phyloP scores from a whole-genome alignment of 2,888 invertebrate genomes.

The Stenolophus ochropezus region DNA sequence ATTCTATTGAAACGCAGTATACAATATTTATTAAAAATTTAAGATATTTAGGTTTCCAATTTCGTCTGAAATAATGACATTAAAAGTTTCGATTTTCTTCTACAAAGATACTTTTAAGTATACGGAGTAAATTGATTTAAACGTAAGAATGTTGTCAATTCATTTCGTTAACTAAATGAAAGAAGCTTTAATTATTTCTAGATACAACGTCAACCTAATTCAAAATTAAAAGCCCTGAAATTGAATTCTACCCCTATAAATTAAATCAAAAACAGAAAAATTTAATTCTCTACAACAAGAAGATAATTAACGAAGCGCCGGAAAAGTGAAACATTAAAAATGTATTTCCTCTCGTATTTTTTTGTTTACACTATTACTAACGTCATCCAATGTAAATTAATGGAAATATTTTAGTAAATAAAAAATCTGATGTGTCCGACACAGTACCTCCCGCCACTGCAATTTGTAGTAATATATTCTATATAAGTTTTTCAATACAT shows the following conservation, averaged over 20 bases:
- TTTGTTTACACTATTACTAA: too few species aligned
- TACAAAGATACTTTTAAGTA: too few species aligned
- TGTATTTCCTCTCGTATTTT: background rate
- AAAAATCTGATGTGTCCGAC: too few species aligned
- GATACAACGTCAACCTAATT: background rate
- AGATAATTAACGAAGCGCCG: background rate
- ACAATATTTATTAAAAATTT: too few species aligned
- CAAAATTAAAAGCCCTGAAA: background rate
- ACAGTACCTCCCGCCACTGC: too few species aligned
- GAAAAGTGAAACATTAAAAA: background rate
- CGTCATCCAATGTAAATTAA: too few species aligned
- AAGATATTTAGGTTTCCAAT: too few species aligned
- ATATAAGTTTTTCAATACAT: too few species aligned
- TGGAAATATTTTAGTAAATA: background rate
- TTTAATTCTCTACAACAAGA: background rate
- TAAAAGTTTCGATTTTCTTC: too few species aligned
- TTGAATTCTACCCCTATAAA: background rate
- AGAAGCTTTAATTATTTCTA: background rate
- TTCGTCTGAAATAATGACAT: too few species aligned
- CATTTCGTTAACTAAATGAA: background rate
- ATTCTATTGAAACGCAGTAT: too few species aligned
- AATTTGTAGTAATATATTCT: too few species aligned
- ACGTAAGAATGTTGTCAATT: background rate
- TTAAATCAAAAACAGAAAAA: background rate
- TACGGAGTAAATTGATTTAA: background rate